These are phyloP conservation scores for Yponomeuta malinellus DNA, from an alignment of 2,888 invertebrate species.

Conservation along the genomic window DNA sequence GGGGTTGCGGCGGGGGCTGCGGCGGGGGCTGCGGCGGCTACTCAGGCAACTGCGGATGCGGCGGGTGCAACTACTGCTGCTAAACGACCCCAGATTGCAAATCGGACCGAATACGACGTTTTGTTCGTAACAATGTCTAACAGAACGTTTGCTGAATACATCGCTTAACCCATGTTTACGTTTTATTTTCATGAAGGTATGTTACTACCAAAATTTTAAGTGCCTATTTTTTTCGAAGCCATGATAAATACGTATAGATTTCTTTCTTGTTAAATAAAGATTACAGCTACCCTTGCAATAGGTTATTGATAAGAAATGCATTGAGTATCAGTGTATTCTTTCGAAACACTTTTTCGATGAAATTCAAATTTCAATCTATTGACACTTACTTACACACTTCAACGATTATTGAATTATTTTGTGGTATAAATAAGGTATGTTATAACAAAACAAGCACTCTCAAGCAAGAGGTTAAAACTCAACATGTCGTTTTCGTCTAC, in stretches of 20 bases:
- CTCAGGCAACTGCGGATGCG: slow-evolving; percentile 5
- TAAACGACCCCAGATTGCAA: too few species aligned
- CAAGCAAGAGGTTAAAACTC: not conserved
- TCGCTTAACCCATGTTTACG: too few species aligned
- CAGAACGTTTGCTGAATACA: too few species aligned
- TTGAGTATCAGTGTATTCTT: not conserved
- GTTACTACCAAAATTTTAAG: too few species aligned
- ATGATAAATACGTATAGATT: too few species aligned
- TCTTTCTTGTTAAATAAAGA: not conserved
- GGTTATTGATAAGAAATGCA: not conserved
- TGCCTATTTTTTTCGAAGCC: too few species aligned
- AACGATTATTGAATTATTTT: not conserved
- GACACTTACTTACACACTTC: not conserved
- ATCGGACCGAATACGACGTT: too few species aligned
- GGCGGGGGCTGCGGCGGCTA: slow-evolving; percentile 19
- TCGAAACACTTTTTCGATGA: not conserved
- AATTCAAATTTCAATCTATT: not conserved
- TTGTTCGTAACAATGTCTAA: too few species aligned
- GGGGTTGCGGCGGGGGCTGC: slow-evolving; percentile 18
- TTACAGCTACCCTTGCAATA: not conserved
- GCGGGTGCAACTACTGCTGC: too few species aligned
- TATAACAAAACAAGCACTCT: not conserved
- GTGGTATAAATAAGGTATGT: not conserved
- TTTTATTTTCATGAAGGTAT: too few species aligned
- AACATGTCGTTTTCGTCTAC: not conserved